Percentiles rank a stretch among this genome's conserved stretches.
phyloP scores from a whole-genome alignment of 2,113 vertebrate genomes.

The Psilopsiagon aymara region DNA sequence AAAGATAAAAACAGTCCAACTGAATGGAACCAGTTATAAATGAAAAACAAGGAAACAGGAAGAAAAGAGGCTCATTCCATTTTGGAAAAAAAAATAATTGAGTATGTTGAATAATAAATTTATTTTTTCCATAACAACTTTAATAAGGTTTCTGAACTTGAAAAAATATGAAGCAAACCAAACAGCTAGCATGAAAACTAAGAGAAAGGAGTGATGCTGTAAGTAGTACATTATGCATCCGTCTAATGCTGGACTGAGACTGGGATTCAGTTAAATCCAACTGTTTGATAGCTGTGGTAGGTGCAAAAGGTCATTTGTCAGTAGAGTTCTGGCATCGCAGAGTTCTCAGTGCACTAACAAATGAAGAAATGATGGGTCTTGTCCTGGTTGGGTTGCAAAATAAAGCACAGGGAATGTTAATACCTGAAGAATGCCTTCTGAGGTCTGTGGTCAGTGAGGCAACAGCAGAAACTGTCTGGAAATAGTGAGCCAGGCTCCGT shows the following conservation, averaged over 20 bases:
- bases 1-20: conserved; percentile 51
- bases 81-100: conserved; percentile 70
- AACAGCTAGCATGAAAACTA: neutral
- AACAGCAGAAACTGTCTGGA: neutral
- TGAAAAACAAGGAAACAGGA: conserved; percentile 41
- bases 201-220: neutral
- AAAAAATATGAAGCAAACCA: neutral
- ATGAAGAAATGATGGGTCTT: neutral
- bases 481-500: neutral
- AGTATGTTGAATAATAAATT: conserved; percentile 75
- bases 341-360: conserved; percentile 5
- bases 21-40: conserved; percentile 69
- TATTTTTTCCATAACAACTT: conserved; percentile 72
- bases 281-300: conserved; percentile 12
- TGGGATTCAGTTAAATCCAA: neutral
- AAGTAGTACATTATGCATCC: neutral
- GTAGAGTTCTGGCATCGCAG: neutral
- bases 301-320: conserved; percentile 2
- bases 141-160: conserved; percentile 66
- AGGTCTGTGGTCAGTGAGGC: neutral
- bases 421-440: neutral
- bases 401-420: neutral
- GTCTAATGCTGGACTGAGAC: neutral
- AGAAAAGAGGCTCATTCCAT: conserved; percentile 61
- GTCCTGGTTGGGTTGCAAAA: neutral